These are phyloP conservation scores for Macrobrachium nipponense DNA, from an alignment of 1,140 invertebrate genomes.

Conservation along the genomic window DNA sequence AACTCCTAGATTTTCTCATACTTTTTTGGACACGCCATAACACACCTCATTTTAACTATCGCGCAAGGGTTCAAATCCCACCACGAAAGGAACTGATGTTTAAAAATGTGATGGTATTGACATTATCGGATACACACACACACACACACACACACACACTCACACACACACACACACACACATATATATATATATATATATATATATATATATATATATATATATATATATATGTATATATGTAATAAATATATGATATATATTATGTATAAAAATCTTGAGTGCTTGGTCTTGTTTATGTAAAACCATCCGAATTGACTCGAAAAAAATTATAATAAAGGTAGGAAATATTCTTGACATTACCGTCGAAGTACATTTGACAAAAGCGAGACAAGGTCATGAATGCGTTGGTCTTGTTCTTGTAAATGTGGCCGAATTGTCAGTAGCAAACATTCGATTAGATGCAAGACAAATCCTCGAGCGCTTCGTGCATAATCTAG, in stretches of 20 bases:
- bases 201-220: slow-evolving; percentile 14
- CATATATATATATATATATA: slow-evolving; percentile 30
- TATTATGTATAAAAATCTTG: not conserved
- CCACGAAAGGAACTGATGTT: not conserved
- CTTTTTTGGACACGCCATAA: too few species aligned
- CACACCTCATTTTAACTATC: too few species aligned
- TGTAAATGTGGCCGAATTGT: too few species aligned
- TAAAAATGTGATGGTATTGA: not conserved
- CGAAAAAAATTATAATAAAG: not conserved
- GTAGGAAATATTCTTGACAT: not conserved
- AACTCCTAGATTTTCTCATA: too few species aligned
- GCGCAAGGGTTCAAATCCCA: not conserved
- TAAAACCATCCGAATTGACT: not conserved
- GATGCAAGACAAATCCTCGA: too few species aligned
- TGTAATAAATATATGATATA: slow-evolving; percentile 25
- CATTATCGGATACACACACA: not conserved
- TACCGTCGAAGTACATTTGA: too few species aligned
- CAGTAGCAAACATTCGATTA: too few species aligned
- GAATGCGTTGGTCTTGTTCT: too few species aligned
- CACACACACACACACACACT: not conserved
- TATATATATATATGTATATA: slow-evolving; percentile 19
- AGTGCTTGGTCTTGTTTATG: not conserved
- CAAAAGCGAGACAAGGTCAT: too few species aligned
- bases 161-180: not conserved
- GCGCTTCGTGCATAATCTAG: too few species aligned